Conservation (phyloP, 30 jellyfish, hydroid and myxozoan genomes). For the Turritopsis rubra region DNA sequence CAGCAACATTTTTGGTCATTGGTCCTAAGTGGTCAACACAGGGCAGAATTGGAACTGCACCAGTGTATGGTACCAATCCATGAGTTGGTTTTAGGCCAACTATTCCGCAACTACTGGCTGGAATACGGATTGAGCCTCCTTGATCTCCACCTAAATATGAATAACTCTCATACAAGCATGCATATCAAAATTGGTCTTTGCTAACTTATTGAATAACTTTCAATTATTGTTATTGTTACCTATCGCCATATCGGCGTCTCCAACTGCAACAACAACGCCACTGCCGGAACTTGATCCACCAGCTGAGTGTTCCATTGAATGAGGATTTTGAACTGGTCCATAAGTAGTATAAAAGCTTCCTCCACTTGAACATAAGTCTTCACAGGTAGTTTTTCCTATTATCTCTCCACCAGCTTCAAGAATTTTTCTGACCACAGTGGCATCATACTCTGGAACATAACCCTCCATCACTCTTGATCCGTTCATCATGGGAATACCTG, state of each 20-base stretch:
- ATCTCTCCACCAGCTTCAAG: slow-evolving; percentile 12
- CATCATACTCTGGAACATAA: slow-evolving; percentile 16
- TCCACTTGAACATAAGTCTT: not conserved
- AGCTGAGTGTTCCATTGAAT: slow-evolving; percentile 10
- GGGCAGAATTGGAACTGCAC: not conserved
- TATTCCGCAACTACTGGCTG: no score
- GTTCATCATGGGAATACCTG: slow-evolving; percentile 26
- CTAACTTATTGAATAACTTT: not conserved
- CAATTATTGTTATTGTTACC: not conserved
- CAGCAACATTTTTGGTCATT: slow-evolving; percentile 19
- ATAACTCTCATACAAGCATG: not conserved
- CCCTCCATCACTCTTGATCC: slow-evolving; percentile 16
- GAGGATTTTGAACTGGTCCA: slow-evolving; percentile 28
- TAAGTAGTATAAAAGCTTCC: not conserved
- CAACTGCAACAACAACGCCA: slow-evolving; percentile 18
- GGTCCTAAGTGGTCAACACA: slow-evolving; percentile 14
- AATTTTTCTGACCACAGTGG: slow-evolving; percentile 9
- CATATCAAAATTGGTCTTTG: no score
- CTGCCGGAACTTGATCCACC: slow-evolving; percentile 24
- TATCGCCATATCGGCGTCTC: slow-evolving; percentile 22
- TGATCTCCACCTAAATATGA: not conserved
- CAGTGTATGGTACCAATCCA: no score
- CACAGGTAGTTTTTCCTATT: slow-evolving; percentile 17
- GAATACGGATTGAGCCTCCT: no score
- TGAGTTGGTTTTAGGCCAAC: no score